Conservation (phyloP, 2,888 invertebrate species). For the Drosophila vallismaia region DNA sequence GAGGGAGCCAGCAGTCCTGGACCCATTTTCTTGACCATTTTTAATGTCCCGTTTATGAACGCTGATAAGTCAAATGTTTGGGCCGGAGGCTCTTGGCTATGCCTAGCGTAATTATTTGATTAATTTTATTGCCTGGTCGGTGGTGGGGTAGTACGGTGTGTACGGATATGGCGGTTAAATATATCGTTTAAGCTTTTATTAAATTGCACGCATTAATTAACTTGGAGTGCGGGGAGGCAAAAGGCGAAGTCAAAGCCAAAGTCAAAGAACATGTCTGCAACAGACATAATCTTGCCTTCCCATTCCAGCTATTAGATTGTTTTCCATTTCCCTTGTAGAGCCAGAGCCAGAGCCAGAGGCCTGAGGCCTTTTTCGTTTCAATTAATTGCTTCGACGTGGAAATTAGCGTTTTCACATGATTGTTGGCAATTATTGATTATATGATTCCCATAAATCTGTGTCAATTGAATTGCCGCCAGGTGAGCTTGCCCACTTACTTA, state of each 20-base stretch:
- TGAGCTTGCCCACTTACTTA: constrained; percentile 22
- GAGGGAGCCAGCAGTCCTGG: constrained; percentile 13
- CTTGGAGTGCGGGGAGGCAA: constrained; percentile 38
- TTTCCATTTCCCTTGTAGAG: neutral
- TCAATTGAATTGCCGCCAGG: constrained; percentile 31
- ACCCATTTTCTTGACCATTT: constrained; percentile 64
- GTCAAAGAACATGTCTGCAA: constrained; percentile 41
- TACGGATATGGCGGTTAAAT: constrained; percentile 53
- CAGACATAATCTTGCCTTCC: constrained; percentile 25
- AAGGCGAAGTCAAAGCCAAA: constrained; percentile 21
- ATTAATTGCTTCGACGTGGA: constrained; percentile 61
- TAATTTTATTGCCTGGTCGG: constrained; percentile 71
- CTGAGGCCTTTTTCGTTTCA: constrained; percentile 35
- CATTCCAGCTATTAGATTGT: neutral
- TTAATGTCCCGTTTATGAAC: constrained; percentile 72
- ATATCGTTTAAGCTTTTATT: constrained; percentile 78
- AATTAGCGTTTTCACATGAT: constrained; percentile 66
- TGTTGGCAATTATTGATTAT: constrained; percentile 61
- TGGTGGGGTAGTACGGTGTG: constrained; percentile 10
- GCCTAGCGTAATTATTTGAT: constrained; percentile 72
- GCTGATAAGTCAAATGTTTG: constrained; percentile 66
- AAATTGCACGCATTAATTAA: constrained; percentile 77
- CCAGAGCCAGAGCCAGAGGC: constrained; percentile 2
- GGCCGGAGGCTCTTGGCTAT: constrained; percentile 17
- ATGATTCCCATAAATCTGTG: constrained; percentile 52